Percentiles rank a stretch among this genome's conserved stretches.
phyloP scores from a whole-genome alignment of 2,888 invertebrate species.

The Lepidochitona cinerea region DNA sequence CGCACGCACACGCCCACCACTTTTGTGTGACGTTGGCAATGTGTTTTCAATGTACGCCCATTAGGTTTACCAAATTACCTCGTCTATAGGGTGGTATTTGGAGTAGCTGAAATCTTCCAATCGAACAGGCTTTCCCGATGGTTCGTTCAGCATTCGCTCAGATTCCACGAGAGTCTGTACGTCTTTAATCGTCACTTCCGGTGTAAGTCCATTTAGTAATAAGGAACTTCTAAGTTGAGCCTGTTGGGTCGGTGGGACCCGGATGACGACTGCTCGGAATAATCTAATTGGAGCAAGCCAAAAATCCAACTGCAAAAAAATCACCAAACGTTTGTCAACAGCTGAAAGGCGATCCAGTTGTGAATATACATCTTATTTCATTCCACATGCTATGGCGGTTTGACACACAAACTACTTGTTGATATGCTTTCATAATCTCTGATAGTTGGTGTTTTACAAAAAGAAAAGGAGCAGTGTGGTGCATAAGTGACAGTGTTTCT shows the following conservation, averaged over 20 bases:
- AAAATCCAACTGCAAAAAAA: conserved; percentile 2
- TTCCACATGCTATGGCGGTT: no score
- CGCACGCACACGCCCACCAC: no score
- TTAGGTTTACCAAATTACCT: background rate
- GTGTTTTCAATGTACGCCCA: no score
- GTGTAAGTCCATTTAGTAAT: background rate
- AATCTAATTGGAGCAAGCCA: background rate
- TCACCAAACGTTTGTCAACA: no score
- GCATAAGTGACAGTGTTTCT: no score
- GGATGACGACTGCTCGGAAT: background rate
- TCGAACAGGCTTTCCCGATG: background rate
- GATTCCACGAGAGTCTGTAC: background rate
- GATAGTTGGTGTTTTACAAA: no score
- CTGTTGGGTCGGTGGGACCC: background rate
- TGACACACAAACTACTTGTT: no score
- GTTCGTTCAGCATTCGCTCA: background rate
- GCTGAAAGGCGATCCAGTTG: no score
- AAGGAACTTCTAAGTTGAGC: background rate
- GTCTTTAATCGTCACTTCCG: background rate
- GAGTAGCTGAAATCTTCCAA: background rate
- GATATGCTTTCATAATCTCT: no score
- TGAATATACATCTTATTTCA: no score
- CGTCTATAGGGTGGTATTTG: background rate
- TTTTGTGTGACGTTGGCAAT: no score
- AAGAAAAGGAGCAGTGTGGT: no score